These are phyloP conservation scores for Hemiprocne comata DNA, from an alignment of 2,113 vertebrate species.

Conservation along the genomic window DNA sequence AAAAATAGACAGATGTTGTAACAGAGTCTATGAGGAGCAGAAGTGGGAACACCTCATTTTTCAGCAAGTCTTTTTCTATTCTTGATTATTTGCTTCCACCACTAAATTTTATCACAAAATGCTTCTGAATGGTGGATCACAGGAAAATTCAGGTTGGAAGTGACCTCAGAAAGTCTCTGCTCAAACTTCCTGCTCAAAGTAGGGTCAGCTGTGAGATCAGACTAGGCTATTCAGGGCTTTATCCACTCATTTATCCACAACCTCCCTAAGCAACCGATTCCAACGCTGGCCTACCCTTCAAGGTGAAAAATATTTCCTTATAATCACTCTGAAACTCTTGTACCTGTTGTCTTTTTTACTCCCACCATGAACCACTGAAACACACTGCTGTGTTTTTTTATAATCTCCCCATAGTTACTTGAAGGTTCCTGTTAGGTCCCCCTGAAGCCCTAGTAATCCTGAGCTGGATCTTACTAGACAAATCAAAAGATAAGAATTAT, in stretches of 20 bases:
- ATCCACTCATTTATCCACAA: not conserved
- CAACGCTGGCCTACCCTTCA: not conserved
- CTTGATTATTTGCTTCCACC: not conserved
- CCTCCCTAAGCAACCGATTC: not conserved
- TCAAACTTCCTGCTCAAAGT: not conserved
- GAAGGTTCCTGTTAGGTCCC: not conserved
- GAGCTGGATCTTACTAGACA: not conserved
- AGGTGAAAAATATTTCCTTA: not conserved
- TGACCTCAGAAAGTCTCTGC: not conserved
- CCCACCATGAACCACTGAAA: not conserved
- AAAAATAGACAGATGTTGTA: not conserved
- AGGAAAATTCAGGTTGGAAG: not conserved
- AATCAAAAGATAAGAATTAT: not conserved
- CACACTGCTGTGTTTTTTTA: not conserved
- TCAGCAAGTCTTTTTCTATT: not conserved
- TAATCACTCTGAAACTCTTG: not conserved
- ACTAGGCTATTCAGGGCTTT: not conserved
- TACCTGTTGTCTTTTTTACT: not conserved
- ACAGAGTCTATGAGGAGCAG: not conserved
- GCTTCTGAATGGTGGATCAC: fast-evolving
- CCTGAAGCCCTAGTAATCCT: not conserved
- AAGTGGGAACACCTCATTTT: not conserved
- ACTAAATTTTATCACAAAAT: not conserved
- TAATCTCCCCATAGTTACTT: not conserved
- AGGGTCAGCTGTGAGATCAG: not conserved